These are phyloP conservation scores for Vireo griseus DNA, from an alignment of 2,797 vertebrate species.

Conservation along the genomic window DNA sequence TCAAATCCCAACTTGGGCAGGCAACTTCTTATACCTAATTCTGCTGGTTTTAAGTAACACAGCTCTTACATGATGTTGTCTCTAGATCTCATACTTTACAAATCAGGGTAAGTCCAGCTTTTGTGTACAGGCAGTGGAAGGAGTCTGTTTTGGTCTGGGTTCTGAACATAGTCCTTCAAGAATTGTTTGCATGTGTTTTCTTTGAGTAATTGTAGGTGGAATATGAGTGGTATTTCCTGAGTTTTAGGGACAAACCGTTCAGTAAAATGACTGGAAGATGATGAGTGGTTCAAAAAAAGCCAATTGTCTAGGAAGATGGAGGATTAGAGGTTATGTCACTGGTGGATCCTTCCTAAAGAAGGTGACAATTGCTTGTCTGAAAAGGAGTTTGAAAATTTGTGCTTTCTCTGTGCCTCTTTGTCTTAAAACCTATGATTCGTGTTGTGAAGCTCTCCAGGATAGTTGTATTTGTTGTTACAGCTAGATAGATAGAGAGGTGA, in stretches of 20 bases:
- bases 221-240: not conserved
- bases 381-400: not conserved
- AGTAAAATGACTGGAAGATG: not conserved
- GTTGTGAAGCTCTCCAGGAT: not conserved
- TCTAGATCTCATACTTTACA: not conserved
- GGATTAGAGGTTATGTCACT: not conserved
- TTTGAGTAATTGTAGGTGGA: not conserved
- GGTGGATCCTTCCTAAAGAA: not conserved
- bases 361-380: not conserved
- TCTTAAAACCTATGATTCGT: not conserved
- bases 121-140: not conserved
- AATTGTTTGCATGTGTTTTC: not conserved
- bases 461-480: not conserved
- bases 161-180: not conserved
- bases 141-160: not conserved
- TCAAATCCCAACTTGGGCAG: not conserved
- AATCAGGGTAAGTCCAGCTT: not conserved
- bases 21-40: not conserved
- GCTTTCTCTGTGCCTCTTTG: not conserved
- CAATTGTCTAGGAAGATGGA: not conserved
- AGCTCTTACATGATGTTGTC: not conserved
- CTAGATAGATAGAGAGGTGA: not conserved
- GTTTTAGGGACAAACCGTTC: not conserved
- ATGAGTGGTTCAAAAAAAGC: not conserved
- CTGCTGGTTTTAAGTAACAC: not conserved